phyloP scores from a whole-genome alignment of 2,797 vertebrate genomes.

The Diplodus sargus region DNA sequence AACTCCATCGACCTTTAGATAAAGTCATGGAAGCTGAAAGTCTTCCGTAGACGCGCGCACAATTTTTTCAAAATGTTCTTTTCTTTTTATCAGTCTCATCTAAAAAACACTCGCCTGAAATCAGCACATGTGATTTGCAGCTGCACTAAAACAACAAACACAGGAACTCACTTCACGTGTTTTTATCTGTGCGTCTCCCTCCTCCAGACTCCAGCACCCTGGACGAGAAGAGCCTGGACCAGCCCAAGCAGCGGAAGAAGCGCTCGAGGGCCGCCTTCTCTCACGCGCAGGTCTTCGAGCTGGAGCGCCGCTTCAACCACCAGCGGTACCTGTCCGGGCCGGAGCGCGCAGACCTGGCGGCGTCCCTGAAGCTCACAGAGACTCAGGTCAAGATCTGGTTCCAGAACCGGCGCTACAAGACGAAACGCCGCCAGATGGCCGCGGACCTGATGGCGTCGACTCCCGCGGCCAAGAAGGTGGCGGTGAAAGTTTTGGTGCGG shows the following conservation, averaged over 20 bases:
- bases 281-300: constrained; percentile 98
- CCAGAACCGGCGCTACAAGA: constrained; percentile 99
- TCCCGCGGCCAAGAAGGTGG: constrained; percentile 96
- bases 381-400: constrained; percentile 99
- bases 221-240: constrained; percentile 83
- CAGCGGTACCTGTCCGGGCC: constrained; percentile 98
- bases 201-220: constrained; percentile 80
- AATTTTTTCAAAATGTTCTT: background rate
- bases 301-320: constrained; percentile 98
- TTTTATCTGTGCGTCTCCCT: constrained; percentile 22
- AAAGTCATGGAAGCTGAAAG: background rate
- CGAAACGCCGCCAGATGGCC: constrained; percentile 97
- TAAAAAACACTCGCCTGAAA: background rate
- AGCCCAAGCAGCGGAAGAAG: constrained; percentile 95
- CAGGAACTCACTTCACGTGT: constrained; percentile 22
- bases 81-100: background rate
- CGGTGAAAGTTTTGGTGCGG: constrained; percentile 96
- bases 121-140: background rate
- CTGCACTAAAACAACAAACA: constrained; percentile 5
- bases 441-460: constrained; percentile 94
- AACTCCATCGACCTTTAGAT: background rate
- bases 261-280: constrained; percentile 98
- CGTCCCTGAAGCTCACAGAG: constrained; percentile 97
- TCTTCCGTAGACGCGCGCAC: background rate
- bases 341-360: constrained; percentile 97